A percentile compares a stretch with the other conserved stretches of the same genome.
Conservation (phyloP, 2,113 vertebrate genomes). For the Ictalurus punctatus region DNA sequence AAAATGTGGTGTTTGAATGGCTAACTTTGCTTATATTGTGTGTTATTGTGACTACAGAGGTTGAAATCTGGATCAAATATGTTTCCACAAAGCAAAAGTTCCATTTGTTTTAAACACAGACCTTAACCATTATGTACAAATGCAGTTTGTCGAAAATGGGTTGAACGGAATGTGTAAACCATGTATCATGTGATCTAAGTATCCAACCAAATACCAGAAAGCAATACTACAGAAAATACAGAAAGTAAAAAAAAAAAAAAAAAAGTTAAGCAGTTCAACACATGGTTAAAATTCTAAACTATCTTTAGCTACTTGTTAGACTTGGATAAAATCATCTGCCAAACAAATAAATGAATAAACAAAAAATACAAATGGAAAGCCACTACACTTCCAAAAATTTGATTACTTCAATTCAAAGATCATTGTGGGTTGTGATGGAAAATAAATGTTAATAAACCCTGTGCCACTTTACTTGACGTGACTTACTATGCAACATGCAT, state of each 20-base stretch:
- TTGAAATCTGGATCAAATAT: background rate
- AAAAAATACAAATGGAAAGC: background rate
- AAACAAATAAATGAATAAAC: background rate
- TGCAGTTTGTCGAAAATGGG: background rate
- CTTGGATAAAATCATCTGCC: background rate
- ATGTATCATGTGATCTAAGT: background rate
- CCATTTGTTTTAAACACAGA: background rate
- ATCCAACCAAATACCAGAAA: background rate
- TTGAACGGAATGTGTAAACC: background rate
- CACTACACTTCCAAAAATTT: background rate
- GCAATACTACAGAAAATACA: background rate
- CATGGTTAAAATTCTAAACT: background rate
- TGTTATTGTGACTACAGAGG: background rate
- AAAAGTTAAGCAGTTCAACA: background rate
- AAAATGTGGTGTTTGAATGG: background rate
- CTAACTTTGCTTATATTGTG: background rate
- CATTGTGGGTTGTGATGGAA: background rate
- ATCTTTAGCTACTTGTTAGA: background rate
- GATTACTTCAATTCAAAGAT: background rate
- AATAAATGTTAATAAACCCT: background rate
- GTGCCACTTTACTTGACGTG: background rate
- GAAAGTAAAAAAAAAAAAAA: background rate
- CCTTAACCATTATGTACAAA: background rate
- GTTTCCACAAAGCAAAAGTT: background rate
- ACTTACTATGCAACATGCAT: background rate